Evolutionary conservation across 2,113 vertebrate species (phyloP).

Genomic region (Labeo rohita): DNA sequence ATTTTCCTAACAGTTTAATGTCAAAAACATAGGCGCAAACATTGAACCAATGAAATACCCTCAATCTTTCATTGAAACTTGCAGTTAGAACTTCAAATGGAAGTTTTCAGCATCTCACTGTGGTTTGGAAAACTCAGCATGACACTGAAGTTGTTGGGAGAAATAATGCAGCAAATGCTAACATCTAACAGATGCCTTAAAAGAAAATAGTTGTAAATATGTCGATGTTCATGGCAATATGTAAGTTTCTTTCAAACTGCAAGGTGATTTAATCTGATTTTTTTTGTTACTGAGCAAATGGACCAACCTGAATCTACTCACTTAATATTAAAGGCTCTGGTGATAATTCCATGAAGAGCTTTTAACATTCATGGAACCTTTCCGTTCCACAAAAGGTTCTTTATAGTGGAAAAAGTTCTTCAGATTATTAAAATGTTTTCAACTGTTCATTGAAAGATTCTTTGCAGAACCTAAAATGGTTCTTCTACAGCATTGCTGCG

Average conservation of each 20-base stretch:
- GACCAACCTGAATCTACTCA: not conserved
- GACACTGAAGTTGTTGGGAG: not conserved
- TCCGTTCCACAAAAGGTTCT: no score
- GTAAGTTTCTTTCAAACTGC: not conserved
- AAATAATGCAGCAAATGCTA: not conserved
- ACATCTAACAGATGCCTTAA: not conserved
- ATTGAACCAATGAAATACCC: not conserved
- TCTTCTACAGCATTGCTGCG: no score
- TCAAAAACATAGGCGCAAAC: not conserved
- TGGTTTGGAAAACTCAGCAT: not conserved
- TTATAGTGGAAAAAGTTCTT: no score
- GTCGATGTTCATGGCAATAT: no score
- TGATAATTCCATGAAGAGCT: no score
- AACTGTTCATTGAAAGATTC: no score
- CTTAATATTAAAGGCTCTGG: not conserved
- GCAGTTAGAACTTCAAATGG: slow-evolving; percentile 1
- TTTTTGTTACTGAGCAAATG: not conserved
- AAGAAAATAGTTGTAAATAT: no score
- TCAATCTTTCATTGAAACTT: not conserved
- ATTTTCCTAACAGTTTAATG: not conserved
- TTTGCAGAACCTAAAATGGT: no score
- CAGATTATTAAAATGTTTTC: no score
- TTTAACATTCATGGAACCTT: no score
- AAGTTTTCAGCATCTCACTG: not conserved
- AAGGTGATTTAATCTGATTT: not conserved